Conservation (phyloP, 2,797 vertebrate genomes). For the Anas georgica region DNA sequence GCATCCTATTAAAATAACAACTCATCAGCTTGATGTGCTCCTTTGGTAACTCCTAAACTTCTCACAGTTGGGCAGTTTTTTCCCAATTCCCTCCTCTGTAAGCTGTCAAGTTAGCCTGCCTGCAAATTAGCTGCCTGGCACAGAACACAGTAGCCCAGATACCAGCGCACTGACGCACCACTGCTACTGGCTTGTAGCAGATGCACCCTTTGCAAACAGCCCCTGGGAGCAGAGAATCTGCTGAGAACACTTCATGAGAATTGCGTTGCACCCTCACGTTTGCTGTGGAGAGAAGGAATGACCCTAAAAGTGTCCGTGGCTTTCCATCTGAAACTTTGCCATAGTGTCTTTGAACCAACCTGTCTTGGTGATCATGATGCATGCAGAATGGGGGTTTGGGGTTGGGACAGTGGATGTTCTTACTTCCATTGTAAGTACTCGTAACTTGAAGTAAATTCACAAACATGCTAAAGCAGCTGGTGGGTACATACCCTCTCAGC, state of each 20-base stretch:
- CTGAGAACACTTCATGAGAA: background rate
- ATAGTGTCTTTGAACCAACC: background rate
- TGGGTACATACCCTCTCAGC: fast-evolving
- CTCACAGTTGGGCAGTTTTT: background rate
- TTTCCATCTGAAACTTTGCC: background rate
- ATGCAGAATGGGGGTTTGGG: background rate
- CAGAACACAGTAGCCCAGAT: background rate
- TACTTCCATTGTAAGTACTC: background rate
- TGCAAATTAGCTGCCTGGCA: background rate
- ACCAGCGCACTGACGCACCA: fast-evolving
- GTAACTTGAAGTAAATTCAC: background rate
- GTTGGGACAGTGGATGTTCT: background rate
- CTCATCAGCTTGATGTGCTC: fast-evolving
- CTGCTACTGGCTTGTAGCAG: background rate
- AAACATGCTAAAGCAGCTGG: fast-evolving
- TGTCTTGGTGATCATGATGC: fast-evolving
- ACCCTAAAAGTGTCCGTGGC: background rate
- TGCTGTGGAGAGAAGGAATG: background rate
- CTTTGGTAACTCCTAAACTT: background rate
- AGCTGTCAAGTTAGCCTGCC: background rate
- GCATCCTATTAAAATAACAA: background rate
- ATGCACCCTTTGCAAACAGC: background rate
- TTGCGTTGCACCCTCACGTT: fast-evolving
- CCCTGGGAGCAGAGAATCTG: background rate
- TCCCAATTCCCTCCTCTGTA: background rate